phyloP scores from a whole-genome alignment of 1,140 invertebrate species.

The Drosophila ironensis region DNA sequence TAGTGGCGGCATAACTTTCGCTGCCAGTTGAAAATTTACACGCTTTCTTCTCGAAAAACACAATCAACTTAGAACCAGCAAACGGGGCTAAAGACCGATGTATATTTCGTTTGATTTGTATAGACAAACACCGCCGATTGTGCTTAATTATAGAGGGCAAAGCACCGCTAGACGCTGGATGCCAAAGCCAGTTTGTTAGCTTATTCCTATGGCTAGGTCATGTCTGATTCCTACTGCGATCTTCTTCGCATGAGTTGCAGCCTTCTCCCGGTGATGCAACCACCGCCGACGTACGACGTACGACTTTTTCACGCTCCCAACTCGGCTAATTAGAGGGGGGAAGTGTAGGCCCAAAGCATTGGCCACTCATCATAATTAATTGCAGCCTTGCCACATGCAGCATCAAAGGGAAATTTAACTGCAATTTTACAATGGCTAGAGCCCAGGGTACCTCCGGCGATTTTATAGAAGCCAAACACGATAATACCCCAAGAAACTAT shows the following conservation, averaged over 20 bases:
- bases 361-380: slow-evolving; percentile 55
- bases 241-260: slow-evolving; percentile 59
- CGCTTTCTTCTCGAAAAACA: slow-evolving; percentile 64
- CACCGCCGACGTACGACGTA: slow-evolving; percentile 32
- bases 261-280: slow-evolving; percentile 47
- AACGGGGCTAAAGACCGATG: slow-evolving; percentile 58
- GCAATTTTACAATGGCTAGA: slow-evolving; percentile 2
- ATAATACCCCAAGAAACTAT: not conserved
- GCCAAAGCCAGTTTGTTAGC: no score
- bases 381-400: slow-evolving; percentile 57
- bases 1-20: slow-evolving; percentile 54
- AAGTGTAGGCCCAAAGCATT: slow-evolving; percentile 36
- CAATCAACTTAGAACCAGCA: slow-evolving; percentile 37
- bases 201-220: slow-evolving; percentile 38
- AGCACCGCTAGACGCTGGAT: slow-evolving; percentile 28
- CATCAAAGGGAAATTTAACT: slow-evolving; percentile 25
- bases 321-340: slow-evolving; percentile 62
- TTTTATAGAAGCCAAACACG: not conserved
- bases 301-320: slow-evolving; percentile 71
- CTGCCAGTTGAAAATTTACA: slow-evolving; percentile 64
- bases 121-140: slow-evolving; percentile 20
- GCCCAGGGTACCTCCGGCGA: slow-evolving; percentile 3
- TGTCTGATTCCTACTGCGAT: slow-evolving; percentile 22
- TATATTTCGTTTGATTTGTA: slow-evolving; percentile 43
- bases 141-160: slow-evolving; percentile 48